These are phyloP conservation scores for Ornithoptera alexandrae DNA, from an alignment of 2,888 invertebrate genomes.

Conservation along the genomic window DNA sequence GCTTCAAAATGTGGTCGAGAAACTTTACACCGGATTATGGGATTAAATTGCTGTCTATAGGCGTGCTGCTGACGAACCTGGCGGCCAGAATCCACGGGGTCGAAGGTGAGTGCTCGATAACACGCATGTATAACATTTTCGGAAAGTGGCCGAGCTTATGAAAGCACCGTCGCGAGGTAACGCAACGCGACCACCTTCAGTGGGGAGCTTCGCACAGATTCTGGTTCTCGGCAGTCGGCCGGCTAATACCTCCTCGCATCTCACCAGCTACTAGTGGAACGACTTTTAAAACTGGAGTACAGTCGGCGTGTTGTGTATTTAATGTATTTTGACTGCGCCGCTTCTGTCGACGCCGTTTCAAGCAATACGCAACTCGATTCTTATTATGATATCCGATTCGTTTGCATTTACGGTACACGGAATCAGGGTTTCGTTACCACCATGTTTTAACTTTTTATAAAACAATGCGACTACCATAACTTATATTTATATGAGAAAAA, in stretches of 20 bases:
- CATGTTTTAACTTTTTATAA: neutral
- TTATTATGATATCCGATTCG: constrained; percentile 43
- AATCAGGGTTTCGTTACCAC: neutral
- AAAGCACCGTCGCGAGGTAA: constrained; percentile 65
- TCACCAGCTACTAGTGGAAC: constrained; percentile 68
- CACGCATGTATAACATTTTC: constrained; percentile 41
- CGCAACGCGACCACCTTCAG: constrained; percentile 52
- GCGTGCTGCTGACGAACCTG: constrained; percentile 69
- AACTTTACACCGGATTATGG: constrained; percentile 84
- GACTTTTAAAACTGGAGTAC: constrained; percentile 76
- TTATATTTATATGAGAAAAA: constrained; percentile 22
- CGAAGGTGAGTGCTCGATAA: constrained; percentile 77
- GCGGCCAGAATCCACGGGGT: constrained; percentile 74
- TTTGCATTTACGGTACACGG: constrained; percentile 39
- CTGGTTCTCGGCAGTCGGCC: constrained; percentile 51
- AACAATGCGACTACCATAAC: neutral
- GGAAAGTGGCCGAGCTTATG: constrained; percentile 67
- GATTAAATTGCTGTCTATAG: constrained; percentile 79
- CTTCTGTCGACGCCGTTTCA: constrained; percentile 55
- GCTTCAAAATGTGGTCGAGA: constrained; percentile 84
- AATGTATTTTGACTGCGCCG: constrained; percentile 69
- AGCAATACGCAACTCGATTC: constrained; percentile 41
- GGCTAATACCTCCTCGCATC: constrained; percentile 71
- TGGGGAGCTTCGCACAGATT: constrained; percentile 53
- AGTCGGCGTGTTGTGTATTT: constrained; percentile 73